Base-by-base conservation (phyloP, 2,888 invertebrate species). In the Eristalis pertinax region DNA sequence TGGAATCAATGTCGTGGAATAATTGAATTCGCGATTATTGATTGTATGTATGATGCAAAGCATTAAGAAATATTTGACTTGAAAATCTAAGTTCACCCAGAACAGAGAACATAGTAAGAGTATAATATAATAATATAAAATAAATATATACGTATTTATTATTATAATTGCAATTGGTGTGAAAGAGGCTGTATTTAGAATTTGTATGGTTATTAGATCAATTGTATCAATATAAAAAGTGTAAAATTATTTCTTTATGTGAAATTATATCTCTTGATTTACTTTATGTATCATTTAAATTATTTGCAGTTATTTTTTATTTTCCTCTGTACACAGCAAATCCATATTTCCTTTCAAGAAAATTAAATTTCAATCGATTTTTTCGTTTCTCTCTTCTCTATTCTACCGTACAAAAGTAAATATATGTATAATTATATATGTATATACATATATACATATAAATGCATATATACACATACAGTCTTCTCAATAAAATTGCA, bases 331-430 rank as follows among this genome's bases (percentile, higher is more conserved):
- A 26, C 24, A 26, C 32, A 50, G 79, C 24, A 50, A 63, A 41
- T 50, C 64, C 38, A 83, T 63, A 67, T 76, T 62, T 73, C 38
- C 69, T 77, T 73, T 81, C 63, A 77, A 69, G 73, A 64, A 81
- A 85, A 85, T 81, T 50, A 73, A 76, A 68, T 77, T 77, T 35
- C 58, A 68, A 85, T 85, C 72, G 81, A 81, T 72, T 84, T 80
- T 67, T 68, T 43, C 41, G 1, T 24, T 73, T 69, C 26, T 24
- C 43, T 13, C 4, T 5, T 13, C 60, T 5, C 7, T 19, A 50
- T 19, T 8, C n/a, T 8, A 50, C 4, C 19, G 10, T 50, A 19
- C 19, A 8, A 7, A 15, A 15, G 41, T 32, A 32, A 32, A 32
- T 32, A 32, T 32, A 1, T 32, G 7, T 41, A n/a, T 43, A 5